A percentile compares a stretch with the other conserved stretches of the same genome.
Evolutionary conservation across 2,113 vertebrate species (phyloP).

Genomic region (Okapia johnstoni): DNA sequence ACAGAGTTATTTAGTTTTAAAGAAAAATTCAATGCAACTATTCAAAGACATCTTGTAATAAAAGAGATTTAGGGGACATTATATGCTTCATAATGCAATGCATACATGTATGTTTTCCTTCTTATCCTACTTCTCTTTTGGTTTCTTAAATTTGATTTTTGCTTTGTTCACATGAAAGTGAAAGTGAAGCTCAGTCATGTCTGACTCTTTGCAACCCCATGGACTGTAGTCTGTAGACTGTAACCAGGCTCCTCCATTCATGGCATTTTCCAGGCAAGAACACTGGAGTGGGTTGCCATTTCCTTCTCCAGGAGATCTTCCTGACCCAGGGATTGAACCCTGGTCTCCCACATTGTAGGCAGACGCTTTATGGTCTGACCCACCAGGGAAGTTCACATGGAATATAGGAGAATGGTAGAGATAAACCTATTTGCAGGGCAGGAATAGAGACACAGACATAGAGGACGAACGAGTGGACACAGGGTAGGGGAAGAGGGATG

Average conservation of each 20-base stretch:
- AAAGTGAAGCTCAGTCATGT: too few species aligned
- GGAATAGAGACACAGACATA: background rate
- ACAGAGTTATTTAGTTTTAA: background rate
- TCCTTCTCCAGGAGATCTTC: too few species aligned
- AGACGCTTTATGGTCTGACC: too few species aligned
- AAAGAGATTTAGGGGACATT: background rate
- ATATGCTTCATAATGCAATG: background rate
- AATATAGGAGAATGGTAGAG: background rate
- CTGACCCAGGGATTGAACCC: too few species aligned
- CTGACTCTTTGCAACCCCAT: too few species aligned
- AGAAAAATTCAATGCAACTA: background rate
- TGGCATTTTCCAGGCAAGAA: too few species aligned
- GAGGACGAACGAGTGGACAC: background rate
- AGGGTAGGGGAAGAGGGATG: background rate
- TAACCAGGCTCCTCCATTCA: too few species aligned
- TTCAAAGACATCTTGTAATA: background rate
- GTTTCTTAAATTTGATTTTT: background rate
- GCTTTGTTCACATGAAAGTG: background rate
- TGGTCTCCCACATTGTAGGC: too few species aligned
- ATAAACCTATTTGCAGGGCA: background rate
- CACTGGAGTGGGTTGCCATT: too few species aligned
- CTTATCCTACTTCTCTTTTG: background rate
- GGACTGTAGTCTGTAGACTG: too few species aligned
- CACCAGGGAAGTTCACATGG: background rate
- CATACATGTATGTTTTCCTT: background rate